Conservation (phyloP, 2,888 invertebrate species). For the Poecilobothrus nobilitatus region DNA sequence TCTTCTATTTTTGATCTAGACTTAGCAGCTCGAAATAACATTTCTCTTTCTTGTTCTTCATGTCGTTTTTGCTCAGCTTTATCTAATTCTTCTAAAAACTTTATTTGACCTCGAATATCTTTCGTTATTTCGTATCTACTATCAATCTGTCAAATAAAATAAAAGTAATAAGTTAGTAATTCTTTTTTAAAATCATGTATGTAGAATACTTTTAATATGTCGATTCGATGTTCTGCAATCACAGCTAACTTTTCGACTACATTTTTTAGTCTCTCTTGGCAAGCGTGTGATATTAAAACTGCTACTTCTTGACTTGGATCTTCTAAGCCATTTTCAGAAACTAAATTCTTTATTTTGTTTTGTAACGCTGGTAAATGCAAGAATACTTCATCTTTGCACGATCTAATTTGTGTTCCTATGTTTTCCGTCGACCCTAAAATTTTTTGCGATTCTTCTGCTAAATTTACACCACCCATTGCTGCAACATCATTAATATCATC, state of each 20-base stretch:
- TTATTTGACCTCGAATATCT: slow-evolving; percentile 86
- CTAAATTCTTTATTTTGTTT: slow-evolving; percentile 64
- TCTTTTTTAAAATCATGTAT: neutral
- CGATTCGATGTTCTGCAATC: slow-evolving; percentile 90
- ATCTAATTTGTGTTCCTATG: slow-evolving; percentile 78
- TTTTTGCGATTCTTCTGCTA: slow-evolving; percentile 90
- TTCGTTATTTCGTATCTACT: slow-evolving; percentile 80
- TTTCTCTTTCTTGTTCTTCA: slow-evolving; percentile 91
- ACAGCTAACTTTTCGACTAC: slow-evolving; percentile 84
- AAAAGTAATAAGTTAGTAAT: slow-evolving; percentile 11
- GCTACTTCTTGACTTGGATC: slow-evolving; percentile 81
- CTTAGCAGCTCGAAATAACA: slow-evolving; percentile 86
- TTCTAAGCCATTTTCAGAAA: slow-evolving; percentile 69
- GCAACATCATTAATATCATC: slow-evolving; percentile 98
- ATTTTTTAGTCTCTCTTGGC: slow-evolving; percentile 86
- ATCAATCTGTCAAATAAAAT: slow-evolving; percentile 55
- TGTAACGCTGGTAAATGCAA: slow-evolving; percentile 70
- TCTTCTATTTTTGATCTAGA: slow-evolving; percentile 94
- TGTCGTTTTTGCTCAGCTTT: slow-evolving; percentile 86
- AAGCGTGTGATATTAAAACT: slow-evolving; percentile 83
- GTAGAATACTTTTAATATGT: slow-evolving; percentile 69
- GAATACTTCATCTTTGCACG: slow-evolving; percentile 89
- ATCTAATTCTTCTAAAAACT: slow-evolving; percentile 94
- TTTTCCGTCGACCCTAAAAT: slow-evolving; percentile 85
- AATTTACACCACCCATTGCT: slow-evolving; percentile 97